phyloP scores from a whole-genome alignment of 2,113 vertebrate genomes.

The Eptesicus fuscus region DNA sequence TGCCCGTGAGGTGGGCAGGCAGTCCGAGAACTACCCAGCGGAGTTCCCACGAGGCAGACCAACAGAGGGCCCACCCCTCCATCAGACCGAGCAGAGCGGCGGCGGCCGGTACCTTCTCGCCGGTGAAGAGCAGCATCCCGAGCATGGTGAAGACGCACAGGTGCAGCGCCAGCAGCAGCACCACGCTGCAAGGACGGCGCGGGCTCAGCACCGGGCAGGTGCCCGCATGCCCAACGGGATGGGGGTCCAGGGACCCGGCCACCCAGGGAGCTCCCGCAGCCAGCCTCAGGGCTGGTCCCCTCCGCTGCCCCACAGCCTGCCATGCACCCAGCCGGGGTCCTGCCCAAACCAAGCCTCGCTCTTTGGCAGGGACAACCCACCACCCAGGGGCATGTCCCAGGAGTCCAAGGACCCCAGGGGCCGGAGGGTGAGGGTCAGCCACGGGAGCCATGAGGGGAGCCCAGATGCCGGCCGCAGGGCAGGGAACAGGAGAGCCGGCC shows the following conservation, averaged over 20 bases:
- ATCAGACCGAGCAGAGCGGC: fast-evolving
- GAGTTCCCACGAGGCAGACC: background rate
- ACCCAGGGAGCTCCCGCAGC: background rate
- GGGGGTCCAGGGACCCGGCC: fast-evolving
- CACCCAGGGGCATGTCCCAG: background rate
- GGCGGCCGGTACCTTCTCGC: slow-evolving; percentile 83
- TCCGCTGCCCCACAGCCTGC: background rate
- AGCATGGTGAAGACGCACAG: slow-evolving; percentile 95
- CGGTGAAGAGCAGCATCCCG: slow-evolving; percentile 93
- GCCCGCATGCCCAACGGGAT: fast-evolving
- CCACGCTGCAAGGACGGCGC: slow-evolving; percentile 81
- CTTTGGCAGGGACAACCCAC: background rate
- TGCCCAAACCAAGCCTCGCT: background rate
- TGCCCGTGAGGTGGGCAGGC: fast-evolving
- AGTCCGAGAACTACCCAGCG: fast-evolving
- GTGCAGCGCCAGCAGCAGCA: slow-evolving; percentile 91
- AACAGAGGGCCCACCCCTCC: fast-evolving
- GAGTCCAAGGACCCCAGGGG: background rate
- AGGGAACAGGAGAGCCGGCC: background rate
- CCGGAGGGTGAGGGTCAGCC: background rate
- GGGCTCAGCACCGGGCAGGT: fast-evolving
- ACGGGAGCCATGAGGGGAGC: background rate
- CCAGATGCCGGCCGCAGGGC: no score
- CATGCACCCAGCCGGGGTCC: fast-evolving
- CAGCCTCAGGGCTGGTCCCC: background rate